Base-by-base conservation (phyloP, 2,888 invertebrate genomes). In the Microctonus hyperodae region DNA sequence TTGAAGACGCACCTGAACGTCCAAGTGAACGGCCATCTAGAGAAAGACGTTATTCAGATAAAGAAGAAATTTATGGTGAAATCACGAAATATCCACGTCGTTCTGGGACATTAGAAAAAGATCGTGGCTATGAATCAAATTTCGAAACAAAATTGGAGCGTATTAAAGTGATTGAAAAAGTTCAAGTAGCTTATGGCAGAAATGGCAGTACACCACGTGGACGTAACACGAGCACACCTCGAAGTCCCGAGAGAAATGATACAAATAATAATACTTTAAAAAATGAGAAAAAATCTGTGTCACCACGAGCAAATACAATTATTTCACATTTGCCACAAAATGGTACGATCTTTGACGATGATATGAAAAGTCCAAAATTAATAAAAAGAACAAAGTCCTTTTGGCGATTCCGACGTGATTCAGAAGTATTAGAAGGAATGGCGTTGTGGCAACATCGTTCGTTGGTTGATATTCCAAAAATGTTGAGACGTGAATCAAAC, bases 371-470 rank as follows among this genome's bases (percentile, higher is more conserved):
- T 56, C 85, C 85, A 1, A 85, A 85, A 60, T 78, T 85, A 74
- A 89, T 94, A 0, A 94, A 94, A 78, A 86, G 94, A 56, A 94
- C 93, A 0, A 94, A 94, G 81, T 93, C 93, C 0, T 92, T 94
- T 79, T 94, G 94, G 94, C 90, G 91, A 77, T 94, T 94, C 76
- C 90, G 93, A 23, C 89, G 91, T 65, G 86, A 85, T 61, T 89
- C 89, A 1, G 93, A 94, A 69, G 92, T 94, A 60, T 86, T 94
- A 76, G 93, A 93, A 77, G 94, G 94, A 0, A 94, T 94, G 94
- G 90, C 93, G 0, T 86, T 94, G 63, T 94, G 94, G 94, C 91
- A 91, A 78, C 94, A 94, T 80, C 88, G 94, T 37, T 94, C 94
- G 74, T 87, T 94, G 69, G 93, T 94, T 0, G 93, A 92, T 74